These are phyloP conservation scores for Melanostoma scalare DNA, from an alignment of 2,888 invertebrate species.

Conservation along the genomic window DNA sequence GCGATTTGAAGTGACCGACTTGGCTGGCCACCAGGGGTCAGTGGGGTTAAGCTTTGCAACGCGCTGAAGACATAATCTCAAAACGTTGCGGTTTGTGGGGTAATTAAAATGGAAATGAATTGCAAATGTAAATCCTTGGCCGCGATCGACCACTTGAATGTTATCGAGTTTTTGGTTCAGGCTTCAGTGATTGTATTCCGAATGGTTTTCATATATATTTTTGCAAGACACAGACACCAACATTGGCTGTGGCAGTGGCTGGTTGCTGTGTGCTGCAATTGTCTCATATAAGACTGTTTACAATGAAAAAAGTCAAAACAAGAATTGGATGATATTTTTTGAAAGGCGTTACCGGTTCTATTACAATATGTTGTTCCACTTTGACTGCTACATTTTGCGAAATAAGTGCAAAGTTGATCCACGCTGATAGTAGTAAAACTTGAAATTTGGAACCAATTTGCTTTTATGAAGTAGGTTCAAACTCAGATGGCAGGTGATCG, in stretches of 20 bases:
- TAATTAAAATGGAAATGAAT: conserved; percentile 72
- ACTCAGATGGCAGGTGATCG: too few relatives aligned
- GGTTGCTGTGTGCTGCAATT: conserved; percentile 25
- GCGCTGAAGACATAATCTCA: conserved; percentile 36
- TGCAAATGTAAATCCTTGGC: conserved; percentile 70
- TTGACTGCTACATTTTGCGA: conserved; percentile 37
- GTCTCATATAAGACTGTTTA: conserved; percentile 14
- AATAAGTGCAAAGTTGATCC: conserved; percentile 38
- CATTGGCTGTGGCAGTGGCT: conserved; percentile 4
- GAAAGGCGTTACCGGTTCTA: conserved; percentile 71
- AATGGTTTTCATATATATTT: conserved; percentile 18
- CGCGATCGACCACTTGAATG: conserved; percentile 68
- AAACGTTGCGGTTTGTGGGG: conserved; percentile 38
- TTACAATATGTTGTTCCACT: conserved; percentile 40
- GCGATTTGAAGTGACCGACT: conserved; percentile 28
- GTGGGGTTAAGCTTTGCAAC: conserved; percentile 56
- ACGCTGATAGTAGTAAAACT: conserved; percentile 15
- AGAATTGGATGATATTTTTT: conserved; percentile 62
- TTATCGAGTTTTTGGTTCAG: conserved; percentile 61
- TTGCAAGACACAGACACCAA: conserved; percentile 36
- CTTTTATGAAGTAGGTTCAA: too few relatives aligned
- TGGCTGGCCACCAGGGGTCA: conserved; percentile 53
- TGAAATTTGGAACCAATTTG: conserved; percentile 2
- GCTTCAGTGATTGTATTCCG: conserved; percentile 58
- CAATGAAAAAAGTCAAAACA: conserved; percentile 27